These are phyloP conservation scores for Leptinotarsa peninsularis DNA, from an alignment of 2,888 invertebrate genomes.

Conservation along the genomic window DNA sequence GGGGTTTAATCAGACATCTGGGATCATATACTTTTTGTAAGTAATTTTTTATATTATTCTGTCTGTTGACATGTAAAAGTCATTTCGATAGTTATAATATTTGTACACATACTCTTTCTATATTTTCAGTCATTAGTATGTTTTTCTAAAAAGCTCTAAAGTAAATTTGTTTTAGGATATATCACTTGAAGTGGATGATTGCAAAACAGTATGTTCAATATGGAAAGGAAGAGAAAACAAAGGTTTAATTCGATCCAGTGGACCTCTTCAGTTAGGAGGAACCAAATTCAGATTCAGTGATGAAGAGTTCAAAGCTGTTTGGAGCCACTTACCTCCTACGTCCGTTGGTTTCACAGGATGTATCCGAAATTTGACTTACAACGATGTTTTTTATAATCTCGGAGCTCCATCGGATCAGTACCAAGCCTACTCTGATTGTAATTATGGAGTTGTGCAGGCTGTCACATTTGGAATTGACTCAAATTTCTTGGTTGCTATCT, in stretches of 20 bases:
- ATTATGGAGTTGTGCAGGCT: conserved; percentile 78
- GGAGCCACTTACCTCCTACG: conserved; percentile 78
- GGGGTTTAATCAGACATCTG: too few relatives aligned
- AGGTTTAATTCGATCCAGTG: conserved; percentile 75
- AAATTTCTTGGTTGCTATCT: conserved; percentile 89
- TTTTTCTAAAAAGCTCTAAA: conserved; percentile 1
- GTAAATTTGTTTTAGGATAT: conserved; percentile 62
- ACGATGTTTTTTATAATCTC: conserved; percentile 89
- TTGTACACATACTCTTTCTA: too few relatives aligned
- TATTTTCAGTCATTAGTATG: neutral
- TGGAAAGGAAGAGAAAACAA: conserved; percentile 54
- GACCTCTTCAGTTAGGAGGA: conserved; percentile 89
- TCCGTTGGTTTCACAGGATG: conserved; percentile 87
- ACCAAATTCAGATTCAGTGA: conserved; percentile 75
- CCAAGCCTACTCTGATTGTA: conserved; percentile 79
- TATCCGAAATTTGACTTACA: conserved; percentile 90
- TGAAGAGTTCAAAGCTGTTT: conserved; percentile 74
- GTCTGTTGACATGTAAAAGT: too few relatives aligned
- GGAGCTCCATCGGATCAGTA: conserved; percentile 79
- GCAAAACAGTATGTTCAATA: conserved; percentile 61
- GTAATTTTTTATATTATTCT: too few relatives aligned
- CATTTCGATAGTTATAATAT: too few relatives aligned
- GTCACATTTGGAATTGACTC: conserved; percentile 87
- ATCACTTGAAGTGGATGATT: conserved; percentile 63
- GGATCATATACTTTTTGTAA: too few relatives aligned